These are phyloP conservation scores for Craterocephalus amniculus DNA, from an alignment of 2,797 vertebrate species.

Conservation along the genomic window DNA sequence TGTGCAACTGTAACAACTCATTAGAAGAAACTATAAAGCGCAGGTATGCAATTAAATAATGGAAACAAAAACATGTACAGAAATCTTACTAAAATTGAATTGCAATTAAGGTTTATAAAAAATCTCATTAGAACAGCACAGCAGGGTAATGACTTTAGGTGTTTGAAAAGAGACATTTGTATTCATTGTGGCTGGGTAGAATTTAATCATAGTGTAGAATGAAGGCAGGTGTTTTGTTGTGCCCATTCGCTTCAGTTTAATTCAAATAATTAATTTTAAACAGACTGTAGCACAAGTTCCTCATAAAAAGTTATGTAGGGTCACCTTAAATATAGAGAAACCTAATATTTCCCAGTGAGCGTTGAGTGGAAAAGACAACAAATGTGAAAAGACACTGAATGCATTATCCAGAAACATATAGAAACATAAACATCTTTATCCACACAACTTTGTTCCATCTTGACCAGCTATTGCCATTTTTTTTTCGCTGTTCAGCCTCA, in stretches of 20 bases:
- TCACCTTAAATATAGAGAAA: neutral
- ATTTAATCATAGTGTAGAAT: constrained; percentile 8
- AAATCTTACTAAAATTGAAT: constrained; percentile 27
- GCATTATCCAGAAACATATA: neutral
- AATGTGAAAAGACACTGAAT: neutral
- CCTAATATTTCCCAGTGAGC: neutral
- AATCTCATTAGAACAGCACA: constrained; percentile 21
- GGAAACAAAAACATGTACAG: constrained; percentile 33
- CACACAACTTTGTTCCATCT: neutral
- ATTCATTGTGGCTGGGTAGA: neutral
- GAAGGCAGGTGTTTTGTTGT: neutral
- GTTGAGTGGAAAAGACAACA: neutral
- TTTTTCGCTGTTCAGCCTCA: constrained; percentile 21
- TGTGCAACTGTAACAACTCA: constrained; percentile 40
- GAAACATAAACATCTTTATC: neutral
- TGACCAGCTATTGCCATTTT: constrained; percentile 6
- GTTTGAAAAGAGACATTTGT: constrained; percentile 10
- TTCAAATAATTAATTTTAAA: neutral
- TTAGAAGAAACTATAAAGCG: constrained; percentile 52
- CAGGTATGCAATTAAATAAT: constrained; percentile 43
- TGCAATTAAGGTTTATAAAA: constrained; percentile 39
- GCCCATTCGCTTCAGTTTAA: neutral
- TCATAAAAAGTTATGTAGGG: neutral
- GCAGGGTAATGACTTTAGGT: constrained; percentile 5
- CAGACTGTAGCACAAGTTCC: neutral